These are phyloP conservation scores for Mythimna lalbum DNA, from an alignment of 2,888 invertebrate genomes.

Conservation along the genomic window DNA sequence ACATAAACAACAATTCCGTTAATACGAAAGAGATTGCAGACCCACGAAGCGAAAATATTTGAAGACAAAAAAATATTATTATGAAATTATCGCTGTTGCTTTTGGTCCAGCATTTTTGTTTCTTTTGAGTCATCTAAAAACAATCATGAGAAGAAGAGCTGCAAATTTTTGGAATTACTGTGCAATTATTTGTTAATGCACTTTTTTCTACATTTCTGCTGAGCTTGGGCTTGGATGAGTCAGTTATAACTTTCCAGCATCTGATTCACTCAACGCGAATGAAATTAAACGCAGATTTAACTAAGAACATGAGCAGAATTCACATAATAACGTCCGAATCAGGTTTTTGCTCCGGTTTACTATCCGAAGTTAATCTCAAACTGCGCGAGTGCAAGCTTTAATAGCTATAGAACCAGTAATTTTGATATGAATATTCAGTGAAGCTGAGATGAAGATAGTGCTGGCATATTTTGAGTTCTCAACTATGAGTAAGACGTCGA, in stretches of 20 bases:
- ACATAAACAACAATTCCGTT: slow-evolving; percentile 16
- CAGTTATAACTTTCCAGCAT: slow-evolving; percentile 38
- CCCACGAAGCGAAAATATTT: slow-evolving; percentile 15
- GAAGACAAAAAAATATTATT: slow-evolving; percentile 36
- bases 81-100: slow-evolving; percentile 33
- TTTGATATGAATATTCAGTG: slow-evolving; percentile 63
- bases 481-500: slow-evolving; percentile 43
- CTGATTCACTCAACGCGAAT: slow-evolving; percentile 14
- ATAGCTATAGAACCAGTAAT: slow-evolving; percentile 60
- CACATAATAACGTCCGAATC: slow-evolving; percentile 37
- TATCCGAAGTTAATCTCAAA: slow-evolving; percentile 58
- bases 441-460: slow-evolving; percentile 52
- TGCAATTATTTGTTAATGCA: slow-evolving; percentile 57
- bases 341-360: slow-evolving; percentile 59
- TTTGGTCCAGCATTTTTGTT: slow-evolving; percentile 11
- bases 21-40: slow-evolving; percentile 36
- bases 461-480: slow-evolving; percentile 55
- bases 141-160: slow-evolving; percentile 39
- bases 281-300: slow-evolving; percentile 38
- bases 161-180: slow-evolving; percentile 30
- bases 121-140: slow-evolving; percentile 46
- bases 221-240: slow-evolving; percentile 33
- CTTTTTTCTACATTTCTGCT: slow-evolving; percentile 48
- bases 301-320: slow-evolving; percentile 20
- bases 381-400: slow-evolving; percentile 58